Evolutionary conservation across 23 tunicate genomes (phyloP).

Genomic region (Trididemnum nubilum): DNA sequence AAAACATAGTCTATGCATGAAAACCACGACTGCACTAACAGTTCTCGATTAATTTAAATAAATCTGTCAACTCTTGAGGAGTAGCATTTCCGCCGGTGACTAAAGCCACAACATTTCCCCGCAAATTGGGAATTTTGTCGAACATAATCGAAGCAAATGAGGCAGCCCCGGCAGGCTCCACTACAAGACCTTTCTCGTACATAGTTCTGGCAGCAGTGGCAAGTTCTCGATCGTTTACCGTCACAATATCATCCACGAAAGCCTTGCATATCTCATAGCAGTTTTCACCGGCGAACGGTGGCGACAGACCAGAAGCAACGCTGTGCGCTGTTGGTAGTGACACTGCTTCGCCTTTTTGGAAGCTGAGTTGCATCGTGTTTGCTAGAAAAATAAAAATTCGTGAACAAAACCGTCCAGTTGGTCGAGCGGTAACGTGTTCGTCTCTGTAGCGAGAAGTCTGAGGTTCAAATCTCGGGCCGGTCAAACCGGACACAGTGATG

Average conservation of each 20-base stretch:
- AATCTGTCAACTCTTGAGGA: constrained; percentile 35
- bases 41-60: constrained; percentile 25
- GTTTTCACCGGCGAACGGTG: constrained; percentile 61
- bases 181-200: constrained; percentile 42
- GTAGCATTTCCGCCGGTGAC: constrained; percentile 71
- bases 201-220: constrained; percentile 43
- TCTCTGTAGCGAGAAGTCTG: too few relatives aligned
- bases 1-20: too few relatives aligned
- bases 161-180: constrained; percentile 74
- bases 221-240: constrained; percentile 46
- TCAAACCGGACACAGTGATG: too few relatives aligned
- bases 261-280: constrained; percentile 44
- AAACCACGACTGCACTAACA: too few relatives aligned
- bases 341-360: constrained; percentile 30
- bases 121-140: constrained; percentile 56
- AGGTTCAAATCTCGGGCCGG: too few relatives aligned
- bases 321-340: constrained; percentile 46
- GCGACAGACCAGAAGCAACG: constrained; percentile 68
- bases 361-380: constrained; percentile 64
- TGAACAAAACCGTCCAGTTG: too few relatives aligned
- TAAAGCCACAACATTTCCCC: constrained; percentile 58
- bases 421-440: too few relatives aligned
- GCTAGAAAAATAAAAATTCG: constrained; percentile 40
- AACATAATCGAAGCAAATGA: constrained; percentile 63
- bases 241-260: constrained; percentile 50